A percentile compares a stretch with the other conserved stretches of the same genome.
These are phyloP conservation scores for Etia nguti DNA, from an alignment of 2,113 vertebrate species.

Conservation along the genomic window DNA sequence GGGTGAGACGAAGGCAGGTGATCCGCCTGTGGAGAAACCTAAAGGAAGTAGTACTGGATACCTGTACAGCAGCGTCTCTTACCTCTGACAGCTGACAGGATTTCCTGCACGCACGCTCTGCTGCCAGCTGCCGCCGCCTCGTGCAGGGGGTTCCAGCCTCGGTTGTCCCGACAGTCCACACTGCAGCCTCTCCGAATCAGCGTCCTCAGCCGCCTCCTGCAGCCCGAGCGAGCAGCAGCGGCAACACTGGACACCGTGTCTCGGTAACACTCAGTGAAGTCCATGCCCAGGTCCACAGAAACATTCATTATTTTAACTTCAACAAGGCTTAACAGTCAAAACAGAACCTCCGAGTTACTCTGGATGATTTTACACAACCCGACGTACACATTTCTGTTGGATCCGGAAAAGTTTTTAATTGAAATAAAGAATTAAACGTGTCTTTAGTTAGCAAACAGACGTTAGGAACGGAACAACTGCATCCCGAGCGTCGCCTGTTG, in stretches of 20 bases:
- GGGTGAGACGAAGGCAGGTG: background rate
- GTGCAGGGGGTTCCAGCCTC: constrained; percentile 90
- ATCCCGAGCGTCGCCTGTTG: background rate
- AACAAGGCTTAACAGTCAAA: background rate
- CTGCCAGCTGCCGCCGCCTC: constrained; percentile 85
- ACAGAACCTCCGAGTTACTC: background rate
- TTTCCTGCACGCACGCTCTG: constrained; percentile 73
- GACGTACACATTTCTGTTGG: background rate
- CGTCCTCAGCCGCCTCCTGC: constrained; percentile 65
- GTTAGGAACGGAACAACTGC: fast-evolving
- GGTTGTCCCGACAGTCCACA: constrained; percentile 83
- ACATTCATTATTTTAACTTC: background rate
- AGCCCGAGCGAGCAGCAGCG: constrained; percentile 79
- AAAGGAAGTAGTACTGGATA: background rate
- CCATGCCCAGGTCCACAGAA: constrained; percentile 66
- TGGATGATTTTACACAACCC: background rate
- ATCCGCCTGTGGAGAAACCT: background rate
- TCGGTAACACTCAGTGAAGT: constrained; percentile 86
- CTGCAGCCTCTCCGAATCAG: constrained; percentile 78
- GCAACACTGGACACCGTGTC: constrained; percentile 83
- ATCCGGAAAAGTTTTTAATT: fast-evolving
- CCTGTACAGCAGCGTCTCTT: background rate
- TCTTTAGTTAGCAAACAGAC: background rate
- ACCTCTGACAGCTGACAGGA: constrained; percentile 62
- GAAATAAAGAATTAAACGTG: fast-evolving